These are phyloP conservation scores for Chironomus tentans DNA, from an alignment of 2,888 invertebrate species.

Conservation along the genomic window DNA sequence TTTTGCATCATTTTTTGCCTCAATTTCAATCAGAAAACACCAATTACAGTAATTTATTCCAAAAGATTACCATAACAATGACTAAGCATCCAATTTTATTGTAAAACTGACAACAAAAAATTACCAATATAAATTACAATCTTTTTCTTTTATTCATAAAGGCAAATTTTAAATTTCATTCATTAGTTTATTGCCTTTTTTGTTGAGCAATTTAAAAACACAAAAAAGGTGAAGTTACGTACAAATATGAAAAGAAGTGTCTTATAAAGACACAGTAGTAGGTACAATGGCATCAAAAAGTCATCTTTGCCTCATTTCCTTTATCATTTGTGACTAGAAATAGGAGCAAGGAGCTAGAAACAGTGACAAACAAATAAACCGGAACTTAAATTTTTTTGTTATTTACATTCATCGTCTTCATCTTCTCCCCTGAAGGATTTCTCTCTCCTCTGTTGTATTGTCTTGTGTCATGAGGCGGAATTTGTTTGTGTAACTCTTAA, in stretches of 20 bases:
- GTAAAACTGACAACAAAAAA: no score
- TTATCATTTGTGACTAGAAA: not conserved
- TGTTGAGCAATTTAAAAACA: no score
- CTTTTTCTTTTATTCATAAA: no score
- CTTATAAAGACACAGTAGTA: not conserved
- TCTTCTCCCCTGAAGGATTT: not conserved
- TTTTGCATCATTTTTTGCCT: no score
- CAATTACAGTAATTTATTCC: no score
- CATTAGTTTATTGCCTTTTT: no score
- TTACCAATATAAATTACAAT: no score
- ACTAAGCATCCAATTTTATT: no score
- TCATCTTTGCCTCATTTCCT: constrained; percentile 10
- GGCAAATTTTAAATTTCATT: no score
- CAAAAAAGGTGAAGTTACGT: not conserved
- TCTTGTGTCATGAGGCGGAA: constrained; percentile 13
- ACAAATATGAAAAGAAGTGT: not conserved
- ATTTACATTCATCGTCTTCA: constrained; percentile 20
- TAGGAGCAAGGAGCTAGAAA: not conserved
- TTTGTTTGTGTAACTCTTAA: constrained; percentile 24
- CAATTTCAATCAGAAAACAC: no score
- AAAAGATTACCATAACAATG: no score
- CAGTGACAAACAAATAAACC: constrained; percentile 16
- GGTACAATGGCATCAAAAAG: not conserved
- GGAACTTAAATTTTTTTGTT: constrained; percentile 17
- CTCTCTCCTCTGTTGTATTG: not conserved